phyloP scores from a whole-genome alignment of 1,140 invertebrate species.

The Papilio aristodemus region DNA sequence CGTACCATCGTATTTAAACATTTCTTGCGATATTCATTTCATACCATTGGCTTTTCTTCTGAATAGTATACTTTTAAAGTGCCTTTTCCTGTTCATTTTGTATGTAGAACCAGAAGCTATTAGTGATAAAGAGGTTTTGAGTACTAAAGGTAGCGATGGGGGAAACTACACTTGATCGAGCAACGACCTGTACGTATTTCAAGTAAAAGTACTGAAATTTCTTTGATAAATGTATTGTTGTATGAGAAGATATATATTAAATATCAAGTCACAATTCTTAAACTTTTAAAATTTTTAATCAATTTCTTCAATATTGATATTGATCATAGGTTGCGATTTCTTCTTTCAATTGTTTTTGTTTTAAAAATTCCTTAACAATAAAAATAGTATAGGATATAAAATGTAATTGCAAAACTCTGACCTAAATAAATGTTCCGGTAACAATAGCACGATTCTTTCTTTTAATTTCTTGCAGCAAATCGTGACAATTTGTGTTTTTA shows the following conservation, averaged over 20 bases:
- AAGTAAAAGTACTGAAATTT: too few species aligned
- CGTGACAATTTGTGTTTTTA: neutral
- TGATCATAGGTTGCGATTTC: neutral
- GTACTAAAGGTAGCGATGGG: neutral
- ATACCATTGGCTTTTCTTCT: neutral
- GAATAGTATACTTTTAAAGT: neutral
- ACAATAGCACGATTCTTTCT: conserved; percentile 20
- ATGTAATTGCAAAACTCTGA: neutral
- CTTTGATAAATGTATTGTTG: too few species aligned
- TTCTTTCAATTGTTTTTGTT: neutral
- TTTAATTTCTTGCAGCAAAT: conserved; percentile 19
- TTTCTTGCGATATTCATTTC: neutral
- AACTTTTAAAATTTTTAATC: neutral
- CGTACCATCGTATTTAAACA: neutral
- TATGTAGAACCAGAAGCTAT: neutral
- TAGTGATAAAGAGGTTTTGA: neutral
- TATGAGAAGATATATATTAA: too few species aligned
- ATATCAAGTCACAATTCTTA: neutral
- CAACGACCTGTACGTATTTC: neutral
- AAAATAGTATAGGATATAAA: neutral
- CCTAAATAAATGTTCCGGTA: conserved; percentile 18
- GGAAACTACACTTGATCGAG: neutral
- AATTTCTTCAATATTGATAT: neutral
- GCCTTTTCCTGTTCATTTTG: neutral
- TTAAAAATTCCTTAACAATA: neutral